Evolutionary conservation across 2,888 invertebrate genomes (phyloP), one percentile per base, ranked within the genome.

Genomic region (Bruchidius siliquastri): DNA sequence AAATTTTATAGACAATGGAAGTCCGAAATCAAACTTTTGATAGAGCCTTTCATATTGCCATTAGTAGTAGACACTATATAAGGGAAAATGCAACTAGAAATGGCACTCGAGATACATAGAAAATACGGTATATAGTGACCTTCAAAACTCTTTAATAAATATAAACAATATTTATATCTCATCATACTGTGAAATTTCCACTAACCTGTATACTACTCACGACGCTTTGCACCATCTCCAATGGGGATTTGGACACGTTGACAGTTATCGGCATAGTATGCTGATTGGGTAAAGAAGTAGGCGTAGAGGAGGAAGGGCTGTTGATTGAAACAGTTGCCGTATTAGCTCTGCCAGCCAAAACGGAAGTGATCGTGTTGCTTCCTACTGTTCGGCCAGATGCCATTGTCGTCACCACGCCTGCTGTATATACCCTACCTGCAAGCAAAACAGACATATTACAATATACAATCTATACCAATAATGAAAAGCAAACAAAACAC

Each of bases 351-450:
- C 94, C 94, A 0, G 94, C 94, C 76, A 93, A 85, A 0, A 94
- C 94, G 0, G 92, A 94, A 0, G 95, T 95, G 21, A 95, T 93
- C 0, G 95, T 94, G 83, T 94, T 94, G 78, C 94, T 90, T 66
- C 93, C 93, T 1, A 91, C 92, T 0, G 94, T 94, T 83, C 93
- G 91, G 10, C 93, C 92, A 82, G 93, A 92, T 0, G 93, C 93
- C 90, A 90, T 90, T 0, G 90, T 90, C 0, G 90, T 90, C 20
- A 90, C 89, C 20, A 89, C 82, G 20, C 88, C 86, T 0, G 85
- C 85, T 66, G 80, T 78, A 73, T 75, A 77, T 22, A 73, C 71
- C 21, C 26, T 32, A 0, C 30, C 32, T 18, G 26, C 30, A 18
- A 4, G 32, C 32, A 49, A 4, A 49, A 13, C 13, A 26, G 26